A percentile compares a stretch with the other conserved stretches of the same genome.
phyloP scores from a whole-genome alignment of 2,888 invertebrate genomes.

The Cacoxenus indagator region DNA sequence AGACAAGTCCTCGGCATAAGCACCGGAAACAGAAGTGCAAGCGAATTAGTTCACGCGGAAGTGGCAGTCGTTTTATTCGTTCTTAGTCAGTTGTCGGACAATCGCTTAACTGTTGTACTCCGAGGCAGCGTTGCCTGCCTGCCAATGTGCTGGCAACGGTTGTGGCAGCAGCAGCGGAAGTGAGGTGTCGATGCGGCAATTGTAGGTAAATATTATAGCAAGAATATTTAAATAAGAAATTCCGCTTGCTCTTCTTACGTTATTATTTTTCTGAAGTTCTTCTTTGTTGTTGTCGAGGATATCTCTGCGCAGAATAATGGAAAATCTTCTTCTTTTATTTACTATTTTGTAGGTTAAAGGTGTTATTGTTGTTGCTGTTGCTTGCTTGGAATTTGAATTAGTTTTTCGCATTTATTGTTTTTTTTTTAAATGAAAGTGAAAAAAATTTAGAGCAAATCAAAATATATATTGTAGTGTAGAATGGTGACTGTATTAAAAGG shows the following conservation, averaged over 20 bases:
- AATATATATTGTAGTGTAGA: too few relatives aligned
- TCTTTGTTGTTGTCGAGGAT: slow-evolving; percentile 1
- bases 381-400: slow-evolving; percentile 8
- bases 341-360: background rate
- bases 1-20: slow-evolving; percentile 8
- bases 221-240: slow-evolving; percentile 55
- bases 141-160: background rate
- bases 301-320: slow-evolving; percentile 6
- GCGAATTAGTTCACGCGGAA: slow-evolving; percentile 63
- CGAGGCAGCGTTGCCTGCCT: background rate
- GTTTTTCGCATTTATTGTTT: too few relatives aligned
- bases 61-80: slow-evolving; percentile 36
- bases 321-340: background rate
- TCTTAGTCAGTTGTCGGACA: slow-evolving; percentile 13
- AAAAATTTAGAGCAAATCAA: too few relatives aligned
- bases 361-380: background rate
- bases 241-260: slow-evolving; percentile 40
- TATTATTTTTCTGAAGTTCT: background rate
- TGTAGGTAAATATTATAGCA: slow-evolving; percentile 60
- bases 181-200: slow-evolving; percentile 57
- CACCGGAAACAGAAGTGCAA: slow-evolving; percentile 46
- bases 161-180: slow-evolving; percentile 47
- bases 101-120: slow-evolving; percentile 5
- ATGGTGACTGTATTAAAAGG: too few relatives aligned
- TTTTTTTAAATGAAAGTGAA: background rate